phyloP scores from a whole-genome alignment of 1,140 invertebrate species.

The Brachionus sp. region DNA sequence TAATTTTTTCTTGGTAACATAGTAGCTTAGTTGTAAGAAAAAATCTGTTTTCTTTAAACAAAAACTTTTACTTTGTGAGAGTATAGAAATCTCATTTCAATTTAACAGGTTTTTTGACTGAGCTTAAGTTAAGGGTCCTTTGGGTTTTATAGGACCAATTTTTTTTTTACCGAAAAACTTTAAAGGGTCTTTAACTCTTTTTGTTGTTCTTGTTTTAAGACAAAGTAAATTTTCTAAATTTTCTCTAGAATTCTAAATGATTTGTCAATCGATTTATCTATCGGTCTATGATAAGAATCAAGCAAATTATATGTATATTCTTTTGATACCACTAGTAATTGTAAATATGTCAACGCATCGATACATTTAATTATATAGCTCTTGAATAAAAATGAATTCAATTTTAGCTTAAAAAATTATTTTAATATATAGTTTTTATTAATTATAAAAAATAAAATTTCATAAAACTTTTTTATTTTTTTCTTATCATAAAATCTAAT shows the following conservation, averaged over 20 bases:
- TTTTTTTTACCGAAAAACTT: background rate
- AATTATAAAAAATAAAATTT: background rate
- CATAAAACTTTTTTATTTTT: background rate
- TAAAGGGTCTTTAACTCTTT: background rate
- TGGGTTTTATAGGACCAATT: background rate
- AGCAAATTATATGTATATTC: background rate
- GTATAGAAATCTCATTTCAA: background rate
- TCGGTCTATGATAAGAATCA: background rate
- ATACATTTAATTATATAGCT: background rate
- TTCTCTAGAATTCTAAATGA: slow-evolving; percentile 9
- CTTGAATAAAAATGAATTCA: background rate
- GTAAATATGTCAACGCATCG: background rate
- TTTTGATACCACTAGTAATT: background rate
- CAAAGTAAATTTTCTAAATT: background rate
- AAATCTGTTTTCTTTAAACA: background rate
- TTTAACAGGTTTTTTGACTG: background rate
- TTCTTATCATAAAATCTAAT: background rate
- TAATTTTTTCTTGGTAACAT: background rate
- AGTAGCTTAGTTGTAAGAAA: background rate
- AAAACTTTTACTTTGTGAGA: background rate
- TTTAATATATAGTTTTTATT: background rate
- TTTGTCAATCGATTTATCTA: background rate
- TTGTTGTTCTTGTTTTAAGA: background rate
- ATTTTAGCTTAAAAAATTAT: background rate
- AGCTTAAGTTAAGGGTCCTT: background rate